These are phyloP conservation scores for Agapostemon virescens DNA, from an alignment of 2,888 invertebrate genomes.

Conservation along the genomic window DNA sequence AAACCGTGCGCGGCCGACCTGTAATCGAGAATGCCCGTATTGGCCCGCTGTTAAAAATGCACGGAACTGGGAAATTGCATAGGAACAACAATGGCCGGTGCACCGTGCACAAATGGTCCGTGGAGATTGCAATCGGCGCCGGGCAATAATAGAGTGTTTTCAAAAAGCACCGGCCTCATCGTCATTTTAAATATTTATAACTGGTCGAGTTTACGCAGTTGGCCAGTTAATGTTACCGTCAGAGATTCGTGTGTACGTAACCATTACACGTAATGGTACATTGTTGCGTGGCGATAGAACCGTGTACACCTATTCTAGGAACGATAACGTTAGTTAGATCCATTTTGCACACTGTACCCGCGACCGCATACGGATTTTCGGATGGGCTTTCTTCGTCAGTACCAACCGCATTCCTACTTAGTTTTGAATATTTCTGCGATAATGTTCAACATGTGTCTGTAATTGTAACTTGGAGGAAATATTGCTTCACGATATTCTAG, in stretches of 20 bases:
- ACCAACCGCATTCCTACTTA: background rate
- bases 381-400: background rate
- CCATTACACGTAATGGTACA: conserved; percentile 4
- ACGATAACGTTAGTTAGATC: background rate
- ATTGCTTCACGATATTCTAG: too few relatives aligned
- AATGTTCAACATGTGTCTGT: background rate
- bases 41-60: conserved; percentile 52
- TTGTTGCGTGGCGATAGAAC: background rate
- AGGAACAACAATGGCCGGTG: conserved; percentile 50
- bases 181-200: conserved; percentile 52
- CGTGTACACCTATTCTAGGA: background rate
- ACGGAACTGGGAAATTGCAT: conserved; percentile 52
- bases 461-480: too few relatives aligned
- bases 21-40: conserved; percentile 39
- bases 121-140: conserved; percentile 56
- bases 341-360: background rate
- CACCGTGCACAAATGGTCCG: conserved; percentile 50
- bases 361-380: background rate
- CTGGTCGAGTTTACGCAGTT: background rate
- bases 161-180: conserved; percentile 19
- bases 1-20: conserved; percentile 22
- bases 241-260: conserved; percentile 28
- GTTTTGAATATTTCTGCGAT: background rate
- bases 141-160: conserved; percentile 41
- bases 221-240: conserved; percentile 14